Conservation (phyloP, 2,888 invertebrate species). For the Aphrophora alni region DNA sequence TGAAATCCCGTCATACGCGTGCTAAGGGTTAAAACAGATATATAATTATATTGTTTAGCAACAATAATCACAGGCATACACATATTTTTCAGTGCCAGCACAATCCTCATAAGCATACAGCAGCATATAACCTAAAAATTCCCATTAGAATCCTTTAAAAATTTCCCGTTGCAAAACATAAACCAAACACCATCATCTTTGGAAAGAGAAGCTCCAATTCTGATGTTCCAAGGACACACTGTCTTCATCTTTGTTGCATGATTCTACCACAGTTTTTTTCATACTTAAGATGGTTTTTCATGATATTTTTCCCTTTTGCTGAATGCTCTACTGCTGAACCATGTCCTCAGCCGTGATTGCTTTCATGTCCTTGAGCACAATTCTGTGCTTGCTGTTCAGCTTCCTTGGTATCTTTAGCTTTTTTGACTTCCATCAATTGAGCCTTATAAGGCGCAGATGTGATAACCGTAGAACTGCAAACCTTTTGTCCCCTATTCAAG, state of each 20-base stretch:
- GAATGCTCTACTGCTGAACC: not conserved
- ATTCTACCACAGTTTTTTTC: too few relatives aligned
- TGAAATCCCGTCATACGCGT: too few relatives aligned
- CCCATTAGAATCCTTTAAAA: conserved; percentile 12
- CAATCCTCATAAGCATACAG: conserved; percentile 20
- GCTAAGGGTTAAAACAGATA: not conserved
- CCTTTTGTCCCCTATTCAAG: conserved; percentile 29
- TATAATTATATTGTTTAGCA: not conserved
- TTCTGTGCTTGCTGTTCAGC: conserved; percentile 22
- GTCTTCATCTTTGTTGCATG: not conserved
- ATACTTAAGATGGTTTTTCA: too few relatives aligned
- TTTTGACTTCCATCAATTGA: conserved; percentile 22
- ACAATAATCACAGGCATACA: conserved; percentile 25
- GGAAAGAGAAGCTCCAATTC: conserved; percentile 19
- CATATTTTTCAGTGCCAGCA: conserved; percentile 23
- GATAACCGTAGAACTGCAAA: conserved; percentile 21
- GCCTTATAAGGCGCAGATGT: conserved; percentile 31
- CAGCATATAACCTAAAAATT: conserved; percentile 18
- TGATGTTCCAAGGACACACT: conserved; percentile 19
- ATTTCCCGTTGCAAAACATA: conserved; percentile 27
- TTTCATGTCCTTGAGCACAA: not conserved
- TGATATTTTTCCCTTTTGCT: not conserved
- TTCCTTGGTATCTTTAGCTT: conserved; percentile 27
- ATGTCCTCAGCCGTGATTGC: not conserved
- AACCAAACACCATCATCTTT: conserved; percentile 23